Evolutionary conservation across 2,888 invertebrate species (phyloP), one percentile per base, ranked within the genome.

Genomic region (Microchrysa polita): DNA sequence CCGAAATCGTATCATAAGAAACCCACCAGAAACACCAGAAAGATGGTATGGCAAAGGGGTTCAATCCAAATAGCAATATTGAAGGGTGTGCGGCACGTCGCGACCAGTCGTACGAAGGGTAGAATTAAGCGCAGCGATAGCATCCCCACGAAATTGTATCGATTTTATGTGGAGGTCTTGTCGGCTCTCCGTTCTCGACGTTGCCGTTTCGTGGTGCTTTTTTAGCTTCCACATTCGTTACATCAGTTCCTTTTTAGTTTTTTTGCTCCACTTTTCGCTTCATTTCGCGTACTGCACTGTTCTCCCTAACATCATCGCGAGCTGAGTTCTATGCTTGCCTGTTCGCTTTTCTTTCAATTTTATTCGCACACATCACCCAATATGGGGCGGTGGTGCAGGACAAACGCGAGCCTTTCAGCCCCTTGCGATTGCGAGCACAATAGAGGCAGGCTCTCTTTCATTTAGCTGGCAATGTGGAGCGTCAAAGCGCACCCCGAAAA

Each of bases 1-100:
- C 73, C 74, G 74, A 74, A 74, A 74, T 74, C 74, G 74, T 73
- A 74, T 74, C 74, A 74, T 74, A 74, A 74, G 74, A 74, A 74
- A 73, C 72, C 74, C 72, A 74, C 55, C 52, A 44, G 27, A 27
- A 65, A 42, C 52, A 20, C 20, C 34, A 60, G 61, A 55, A 69
- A 57, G 40, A 34, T 34, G 27, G 27, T 7, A 34, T 34, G 27
- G 27, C 27, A 7, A 55, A 55, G 57, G 67, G 55, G 69, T 69
- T 73, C 74, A 71, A 72, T 74, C 65, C 72, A 67, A 73, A 65
- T 67, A 53, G 74, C 61, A 74, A 40, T 18, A 48, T 44, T 48
- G 65, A 65, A 69, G 69, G 53, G 67, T 18, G 57, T 57, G 65
- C 67, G 67, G 74, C 67, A 72, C 71, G 67, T 60, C 67, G 60